Conservation (phyloP, 2,888 invertebrate genomes). For the Tanaodytes sp. region DNA sequence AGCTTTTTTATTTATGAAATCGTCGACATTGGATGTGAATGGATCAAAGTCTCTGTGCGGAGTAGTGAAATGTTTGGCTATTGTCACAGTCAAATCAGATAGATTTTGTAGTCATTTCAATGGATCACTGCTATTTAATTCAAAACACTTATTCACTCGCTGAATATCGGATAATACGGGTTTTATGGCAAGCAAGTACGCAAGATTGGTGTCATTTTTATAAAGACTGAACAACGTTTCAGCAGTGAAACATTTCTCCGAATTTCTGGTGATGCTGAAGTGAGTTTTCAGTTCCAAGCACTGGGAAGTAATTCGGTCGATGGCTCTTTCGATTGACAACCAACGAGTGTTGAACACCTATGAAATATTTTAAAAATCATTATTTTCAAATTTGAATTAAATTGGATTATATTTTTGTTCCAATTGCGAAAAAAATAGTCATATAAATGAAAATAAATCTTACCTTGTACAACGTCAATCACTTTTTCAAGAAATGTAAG, state of each 20-base stretch:
- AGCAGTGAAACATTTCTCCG: conserved; percentile 62
- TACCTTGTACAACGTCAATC: too few relatives aligned
- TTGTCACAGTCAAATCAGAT: conserved; percentile 11
- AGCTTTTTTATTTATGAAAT: conserved; percentile 13
- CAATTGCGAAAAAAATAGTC: too few relatives aligned
- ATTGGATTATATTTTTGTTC: too few relatives aligned
- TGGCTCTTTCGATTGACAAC: conserved; percentile 61
- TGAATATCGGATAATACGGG: conserved; percentile 54
- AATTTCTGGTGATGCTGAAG: conserved; percentile 46
- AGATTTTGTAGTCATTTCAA: conserved; percentile 31
- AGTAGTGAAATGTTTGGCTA: too few relatives aligned
- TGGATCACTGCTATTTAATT: conserved; percentile 32
- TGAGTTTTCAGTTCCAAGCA: conserved; percentile 60
- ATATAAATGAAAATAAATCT: too few relatives aligned
- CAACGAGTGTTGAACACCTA: conserved; percentile 54
- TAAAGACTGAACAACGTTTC: conserved; percentile 60
- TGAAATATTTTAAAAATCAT: neutral
- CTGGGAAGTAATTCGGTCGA: conserved; percentile 59
- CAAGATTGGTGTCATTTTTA: conserved; percentile 56
- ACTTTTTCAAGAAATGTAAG: too few relatives aligned
- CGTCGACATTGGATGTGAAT: neutral
- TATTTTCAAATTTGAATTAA: too few relatives aligned
- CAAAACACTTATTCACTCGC: conserved; percentile 38
- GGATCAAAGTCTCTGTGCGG: too few relatives aligned
- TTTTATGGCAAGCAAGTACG: conserved; percentile 51